Base-by-base conservation (phyloP, 2,797 vertebrate species). In the Peromyscus nudipes region DNA sequence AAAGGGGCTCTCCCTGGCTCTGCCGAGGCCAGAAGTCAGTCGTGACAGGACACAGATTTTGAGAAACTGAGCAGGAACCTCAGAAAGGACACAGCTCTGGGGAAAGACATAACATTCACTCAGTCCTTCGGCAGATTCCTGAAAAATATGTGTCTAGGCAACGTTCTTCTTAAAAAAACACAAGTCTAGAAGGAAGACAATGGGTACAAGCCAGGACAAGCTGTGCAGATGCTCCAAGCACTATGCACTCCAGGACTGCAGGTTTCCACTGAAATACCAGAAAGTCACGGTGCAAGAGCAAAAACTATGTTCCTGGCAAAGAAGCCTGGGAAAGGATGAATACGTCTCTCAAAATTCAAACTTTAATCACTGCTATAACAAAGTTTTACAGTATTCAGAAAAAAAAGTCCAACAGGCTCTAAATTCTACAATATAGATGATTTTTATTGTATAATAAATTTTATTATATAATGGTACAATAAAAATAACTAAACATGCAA, bases 401-500 rank as follows among this genome's bases (percentile, higher is more conserved):
- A 94, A 79, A 27, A 96, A 81, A 77, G 71, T 80, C 12, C 55
- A 90, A 89, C 0, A 43, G 82, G 96, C 84, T 79, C 60, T 67
- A 73, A 79, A 81, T 9, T 67, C 43, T 85, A 89, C 9, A 76
- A 10, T 52, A 69, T 67, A 86, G 43, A 86, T 69, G 52, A 86
- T 69, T 69, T 85, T 69, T 86, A 86, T 52, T 86, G 43, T 69
- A n/a, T 52, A 86, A 69, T 86, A 69, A 86, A 52, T 86, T 86
- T 86, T 69, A 69, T 49, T 69, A 52, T n/a, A 10, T 86, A 86
- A 69, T 37, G 64, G 52, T 69, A 52, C 21, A 52, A 86, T 86
- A 82, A 91, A 91, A 95, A 49, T 88, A 29, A 89, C 79, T 82
- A 94, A 67, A 64, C 71, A 60, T 19, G 23, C n/a, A 23, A 7